phyloP scores from a whole-genome alignment of 92 coral and sea anemone species.

The Epizoanthus scotinus region DNA sequence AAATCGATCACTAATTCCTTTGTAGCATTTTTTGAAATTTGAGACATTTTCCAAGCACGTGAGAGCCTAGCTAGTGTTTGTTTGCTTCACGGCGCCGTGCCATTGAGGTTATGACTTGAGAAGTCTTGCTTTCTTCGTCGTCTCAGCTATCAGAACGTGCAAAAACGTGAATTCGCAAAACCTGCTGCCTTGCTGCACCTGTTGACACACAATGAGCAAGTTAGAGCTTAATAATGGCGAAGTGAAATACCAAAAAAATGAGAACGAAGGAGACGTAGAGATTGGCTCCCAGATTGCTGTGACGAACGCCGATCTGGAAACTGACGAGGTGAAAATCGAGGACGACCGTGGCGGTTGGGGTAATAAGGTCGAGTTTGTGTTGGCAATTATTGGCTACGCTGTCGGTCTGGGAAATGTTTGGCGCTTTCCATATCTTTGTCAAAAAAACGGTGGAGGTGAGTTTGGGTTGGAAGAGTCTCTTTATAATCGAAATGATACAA shows the following conservation, averaged over 20 bases:
- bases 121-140: too few species aligned
- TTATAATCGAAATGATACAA: too few species aligned
- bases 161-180: not conserved
- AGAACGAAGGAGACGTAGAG: conserved; percentile 23
- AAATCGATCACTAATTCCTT: not conserved
- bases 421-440: conserved; percentile 43
- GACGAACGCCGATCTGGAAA: conserved; percentile 26
- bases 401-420: conserved; percentile 44
- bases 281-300: conserved; percentile 28
- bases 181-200: not conserved
- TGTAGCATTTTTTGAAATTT: conserved; percentile 1
- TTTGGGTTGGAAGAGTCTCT: not conserved
- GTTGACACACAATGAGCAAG: not conserved
- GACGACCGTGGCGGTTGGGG: conserved; percentile 42
- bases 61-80: conserved; percentile 11
- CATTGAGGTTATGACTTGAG: not conserved
- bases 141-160: not conserved
- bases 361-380: conserved; percentile 29
- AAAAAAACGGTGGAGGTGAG: conserved; percentile 41
- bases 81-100: conserved; percentile 15
- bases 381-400: conserved; percentile 38
- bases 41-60: conserved; percentile 29
- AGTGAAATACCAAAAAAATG: conserved; percentile 18
- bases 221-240: conserved; percentile 23
- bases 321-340: conserved; percentile 29